These are phyloP conservation scores for Phainopepla nitens DNA, from an alignment of 2,113 vertebrate genomes.

Conservation along the genomic window DNA sequence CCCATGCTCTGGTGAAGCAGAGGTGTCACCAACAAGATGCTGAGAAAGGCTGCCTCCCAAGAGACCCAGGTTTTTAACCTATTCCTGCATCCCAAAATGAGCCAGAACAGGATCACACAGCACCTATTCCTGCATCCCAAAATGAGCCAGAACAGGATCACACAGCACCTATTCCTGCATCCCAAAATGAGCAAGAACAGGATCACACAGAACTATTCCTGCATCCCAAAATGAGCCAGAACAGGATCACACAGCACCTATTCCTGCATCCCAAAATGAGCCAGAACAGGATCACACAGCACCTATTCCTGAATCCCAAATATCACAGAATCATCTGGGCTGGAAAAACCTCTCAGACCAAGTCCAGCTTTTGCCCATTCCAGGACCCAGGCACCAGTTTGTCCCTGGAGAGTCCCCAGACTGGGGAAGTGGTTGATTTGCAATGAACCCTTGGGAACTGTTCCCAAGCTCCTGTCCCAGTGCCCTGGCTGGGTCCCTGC, in stretches of 20 bases:
- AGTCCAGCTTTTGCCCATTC: accelerated
- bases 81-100: neutral
- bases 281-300: too few relatives aligned
- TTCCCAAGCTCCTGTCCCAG: neutral
- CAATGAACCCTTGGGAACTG: neutral
- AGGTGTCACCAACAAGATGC: neutral
- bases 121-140: neutral
- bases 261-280: too few relatives aligned
- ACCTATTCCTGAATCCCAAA: too few relatives aligned
- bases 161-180: too few relatives aligned
- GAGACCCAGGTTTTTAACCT: neutral
- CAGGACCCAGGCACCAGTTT: neutral
- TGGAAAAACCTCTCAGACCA: neutral
- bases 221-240: too few relatives aligned
- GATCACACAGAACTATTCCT: too few relatives aligned
- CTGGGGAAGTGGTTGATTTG: neutral
- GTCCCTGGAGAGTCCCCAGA: neutral
- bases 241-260: too few relatives aligned
- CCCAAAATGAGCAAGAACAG: too few relatives aligned
- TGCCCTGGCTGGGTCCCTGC: neutral
- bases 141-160: neutral
- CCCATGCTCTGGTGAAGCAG: neutral
- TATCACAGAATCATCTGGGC: too few relatives aligned
- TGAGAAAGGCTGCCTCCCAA: neutral
- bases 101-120: neutral